Conservation (phyloP, 2,113 vertebrate genomes). For the Paralichthys olivaceus region DNA sequence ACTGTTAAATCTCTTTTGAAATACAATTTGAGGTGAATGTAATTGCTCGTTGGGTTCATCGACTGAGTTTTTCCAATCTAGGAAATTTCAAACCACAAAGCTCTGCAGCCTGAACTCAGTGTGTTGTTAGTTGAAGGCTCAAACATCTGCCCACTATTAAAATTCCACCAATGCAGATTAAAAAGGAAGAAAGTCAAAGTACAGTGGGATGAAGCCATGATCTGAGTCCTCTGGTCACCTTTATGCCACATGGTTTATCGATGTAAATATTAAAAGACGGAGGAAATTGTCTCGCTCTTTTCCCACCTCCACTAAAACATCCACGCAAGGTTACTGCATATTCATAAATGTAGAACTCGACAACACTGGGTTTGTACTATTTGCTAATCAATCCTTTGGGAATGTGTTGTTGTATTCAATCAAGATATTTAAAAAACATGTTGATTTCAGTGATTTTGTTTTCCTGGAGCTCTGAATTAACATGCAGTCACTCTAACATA, state of each 20-base stretch:
- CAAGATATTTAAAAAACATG: constrained; percentile 14
- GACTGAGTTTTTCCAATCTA: not conserved
- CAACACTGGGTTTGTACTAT: constrained; percentile 19
- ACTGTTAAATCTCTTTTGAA: too few species aligned
- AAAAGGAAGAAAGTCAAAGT: not conserved
- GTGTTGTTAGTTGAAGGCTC: not conserved
- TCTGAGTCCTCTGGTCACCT: not conserved
- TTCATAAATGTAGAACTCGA: constrained; percentile 2
- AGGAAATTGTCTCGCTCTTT: not conserved
- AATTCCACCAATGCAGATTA: not conserved
- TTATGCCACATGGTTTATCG: too few species aligned
- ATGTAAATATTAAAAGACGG: not conserved
- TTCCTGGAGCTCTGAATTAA: constrained; percentile 41
- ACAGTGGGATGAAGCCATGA: not conserved
- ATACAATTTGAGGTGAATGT: too few species aligned
- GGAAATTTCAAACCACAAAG: not conserved
- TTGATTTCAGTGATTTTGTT: constrained; percentile 34
- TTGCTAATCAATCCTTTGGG: not conserved
- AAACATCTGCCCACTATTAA: not conserved
- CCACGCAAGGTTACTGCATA: not conserved
- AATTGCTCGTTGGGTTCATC: too few species aligned
- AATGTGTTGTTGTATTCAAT: constrained; percentile 26
- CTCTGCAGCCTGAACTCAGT: not conserved
- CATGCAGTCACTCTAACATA: constrained; percentile 53
- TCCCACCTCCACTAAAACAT: constrained; percentile 2